Evolutionary conservation across 2,797 vertebrate genomes (phyloP), one percentile per base, ranked within the genome.

Genomic region (Heliangelus exortis): DNA sequence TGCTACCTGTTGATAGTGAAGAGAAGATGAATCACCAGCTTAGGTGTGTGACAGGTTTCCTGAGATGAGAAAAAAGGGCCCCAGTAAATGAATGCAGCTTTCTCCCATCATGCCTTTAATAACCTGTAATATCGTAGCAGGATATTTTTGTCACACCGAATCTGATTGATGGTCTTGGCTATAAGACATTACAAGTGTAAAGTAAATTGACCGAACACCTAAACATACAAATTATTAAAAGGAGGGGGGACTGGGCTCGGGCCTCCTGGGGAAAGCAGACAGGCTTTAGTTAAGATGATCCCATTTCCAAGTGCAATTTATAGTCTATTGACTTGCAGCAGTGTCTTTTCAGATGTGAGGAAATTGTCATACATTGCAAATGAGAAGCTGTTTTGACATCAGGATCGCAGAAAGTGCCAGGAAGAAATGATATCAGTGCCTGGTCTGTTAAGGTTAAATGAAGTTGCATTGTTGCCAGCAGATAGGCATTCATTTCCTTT

Each of bases 161-260:
- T 96, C 97, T 99, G 99, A 99, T 99, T 97, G 98, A 99, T 99
- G 98, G 97, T 96, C 97, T 98, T 93, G 93, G 90, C 96, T 97
- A 98, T 98, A 97, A 98, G 98, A 98, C 98, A 96, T 98, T 98
- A 98, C 98, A 98, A 97, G 98, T 95, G 97, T 97, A 96, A 97
- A 96, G 97, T 97, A 98, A 98, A 98, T 98, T 97, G 98, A 98
- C 98, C 97, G 97, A 99, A 98, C 98, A 98, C 97, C 98, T 98
- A 99, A 99, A 99, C 98, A 99, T 98, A 99, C 98, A 99, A 99
- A 99, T 99, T 98, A 99, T 99, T 99, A 99, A 99, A 99, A 99
- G 98, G 98, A 98, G 98, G 98, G 66, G 98, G 98, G 83, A 96
- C 91, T 9, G 39, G 90, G 96, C 95, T 93, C 59, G 95, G 93